phyloP scores from a whole-genome alignment of 1,140 invertebrate genomes.

The Brachystomella parvula region DNA sequence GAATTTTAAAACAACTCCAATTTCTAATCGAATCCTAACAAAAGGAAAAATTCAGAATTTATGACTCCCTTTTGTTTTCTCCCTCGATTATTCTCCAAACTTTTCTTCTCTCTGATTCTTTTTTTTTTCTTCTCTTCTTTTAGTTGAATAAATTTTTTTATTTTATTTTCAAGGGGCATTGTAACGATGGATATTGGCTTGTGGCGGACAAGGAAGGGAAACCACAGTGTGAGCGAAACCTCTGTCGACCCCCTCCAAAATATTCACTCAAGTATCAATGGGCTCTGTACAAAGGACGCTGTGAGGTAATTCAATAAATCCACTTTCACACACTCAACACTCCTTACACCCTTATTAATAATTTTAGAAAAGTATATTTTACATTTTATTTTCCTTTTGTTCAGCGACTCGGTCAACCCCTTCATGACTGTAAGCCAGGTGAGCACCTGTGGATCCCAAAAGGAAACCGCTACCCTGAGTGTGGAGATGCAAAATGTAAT shows the following conservation, averaged over 20 bases:
- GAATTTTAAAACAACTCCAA: conserved; percentile 4
- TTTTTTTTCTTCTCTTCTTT: neutral
- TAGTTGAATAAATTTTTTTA: neutral
- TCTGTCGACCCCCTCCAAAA: conserved; percentile 24
- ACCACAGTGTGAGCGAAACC: conserved; percentile 34
- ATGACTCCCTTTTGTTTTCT: neutral
- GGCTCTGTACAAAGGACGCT: conserved; percentile 37
- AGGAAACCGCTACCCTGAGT: conserved; percentile 32
- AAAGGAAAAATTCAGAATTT: conserved; percentile 1
- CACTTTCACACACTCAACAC: neutral
- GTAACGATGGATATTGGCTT: conserved; percentile 33
- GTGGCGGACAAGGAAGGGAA: conserved; percentile 34
- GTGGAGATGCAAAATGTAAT: conserved; percentile 31
- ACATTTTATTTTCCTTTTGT: conserved; percentile 7
- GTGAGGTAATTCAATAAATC: conserved; percentile 11
- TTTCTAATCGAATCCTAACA: neutral
- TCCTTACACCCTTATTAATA: neutral
- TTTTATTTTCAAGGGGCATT: conserved; percentile 29
- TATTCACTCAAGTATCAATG: conserved; percentile 29
- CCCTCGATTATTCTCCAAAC: neutral
- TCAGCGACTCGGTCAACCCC: conserved; percentile 32
- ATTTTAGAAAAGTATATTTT: neutral
- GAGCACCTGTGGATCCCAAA: conserved; percentile 35
- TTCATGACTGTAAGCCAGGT: conserved; percentile 36
- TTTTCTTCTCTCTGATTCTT: neutral